A percentile compares a stretch with the other conserved stretches of the same genome.
Evolutionary conservation across 92 coral and sea anemone genomes (phyloP).

Genomic region (Micromussa lordhowensis): DNA sequence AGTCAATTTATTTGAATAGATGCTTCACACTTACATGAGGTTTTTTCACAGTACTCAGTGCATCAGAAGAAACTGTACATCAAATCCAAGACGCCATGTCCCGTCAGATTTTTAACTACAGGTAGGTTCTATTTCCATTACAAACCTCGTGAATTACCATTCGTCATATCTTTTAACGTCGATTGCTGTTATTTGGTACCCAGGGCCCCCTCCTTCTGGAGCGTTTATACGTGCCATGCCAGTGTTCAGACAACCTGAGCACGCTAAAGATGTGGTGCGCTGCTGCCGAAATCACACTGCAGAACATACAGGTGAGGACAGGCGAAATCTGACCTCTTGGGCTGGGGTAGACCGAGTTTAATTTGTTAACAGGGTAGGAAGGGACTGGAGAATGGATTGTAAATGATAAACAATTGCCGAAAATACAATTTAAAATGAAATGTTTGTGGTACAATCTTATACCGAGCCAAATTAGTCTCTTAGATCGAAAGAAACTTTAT

Average conservation of each 20-base stretch:
- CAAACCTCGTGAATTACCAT: neutral
- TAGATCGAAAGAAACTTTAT: too few species aligned
- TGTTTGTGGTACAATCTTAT: too few species aligned
- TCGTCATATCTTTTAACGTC: neutral
- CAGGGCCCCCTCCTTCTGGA: slow-evolving; percentile 81
- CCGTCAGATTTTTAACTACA: slow-evolving; percentile 81
- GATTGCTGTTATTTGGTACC: neutral
- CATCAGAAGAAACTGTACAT: slow-evolving; percentile 87
- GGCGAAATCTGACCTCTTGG: neutral
- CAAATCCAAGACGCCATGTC: slow-evolving; percentile 91
- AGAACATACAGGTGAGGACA: slow-evolving; percentile 66
- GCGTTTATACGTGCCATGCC: slow-evolving; percentile 92
- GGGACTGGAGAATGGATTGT: neutral
- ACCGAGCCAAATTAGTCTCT: too few species aligned
- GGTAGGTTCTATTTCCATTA: slow-evolving; percentile 36
- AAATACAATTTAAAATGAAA: too few species aligned
- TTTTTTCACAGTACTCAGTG: slow-evolving; percentile 68
- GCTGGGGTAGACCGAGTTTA: neutral
- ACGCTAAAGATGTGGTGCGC: slow-evolving; percentile 94
- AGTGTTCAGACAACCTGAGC: slow-evolving; percentile 89
- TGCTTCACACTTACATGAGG: neutral
- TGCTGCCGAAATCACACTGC: slow-evolving; percentile 98
- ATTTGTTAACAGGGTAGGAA: neutral
- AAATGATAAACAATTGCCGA: neutral
- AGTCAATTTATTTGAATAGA: too few species aligned